Conservation (phyloP, 2,113 vertebrate genomes). For the Notarius lentiginosus region DNA sequence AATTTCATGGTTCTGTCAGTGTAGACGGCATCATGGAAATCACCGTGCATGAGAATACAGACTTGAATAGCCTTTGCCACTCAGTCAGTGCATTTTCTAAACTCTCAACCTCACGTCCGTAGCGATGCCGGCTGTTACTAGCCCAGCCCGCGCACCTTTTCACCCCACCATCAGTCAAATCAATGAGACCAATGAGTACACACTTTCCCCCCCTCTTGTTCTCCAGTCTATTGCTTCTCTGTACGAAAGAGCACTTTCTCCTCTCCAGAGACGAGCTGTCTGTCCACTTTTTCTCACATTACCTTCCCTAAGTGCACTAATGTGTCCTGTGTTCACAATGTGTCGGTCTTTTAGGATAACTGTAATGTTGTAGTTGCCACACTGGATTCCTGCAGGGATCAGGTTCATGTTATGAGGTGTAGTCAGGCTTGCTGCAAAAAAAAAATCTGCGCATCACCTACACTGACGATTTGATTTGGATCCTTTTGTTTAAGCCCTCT, state of each 20-base stretch:
- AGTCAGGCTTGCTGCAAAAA: not conserved
- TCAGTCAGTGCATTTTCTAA: conserved; percentile 39
- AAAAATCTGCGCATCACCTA: not conserved
- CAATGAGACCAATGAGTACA: conserved; percentile 50
- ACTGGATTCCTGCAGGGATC: not conserved
- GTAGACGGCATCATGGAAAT: not conserved
- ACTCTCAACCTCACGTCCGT: conserved; percentile 30
- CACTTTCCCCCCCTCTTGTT: not conserved
- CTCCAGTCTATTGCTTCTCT: not conserved
- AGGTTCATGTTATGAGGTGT: not conserved
- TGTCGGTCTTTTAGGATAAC: conserved; percentile 9
- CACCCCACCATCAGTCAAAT: conserved; percentile 46
- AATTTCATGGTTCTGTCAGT: not conserved
- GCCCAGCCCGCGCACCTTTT: conserved; percentile 47
- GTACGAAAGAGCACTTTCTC: conserved; percentile 16
- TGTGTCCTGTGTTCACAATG: conserved; percentile 15
- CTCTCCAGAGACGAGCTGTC: conserved; percentile 21
- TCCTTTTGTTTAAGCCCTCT: not conserved
- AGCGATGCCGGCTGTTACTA: conserved; percentile 28
- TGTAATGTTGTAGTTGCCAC: not conserved
- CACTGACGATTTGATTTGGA: not conserved
- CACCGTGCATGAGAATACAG: not conserved
- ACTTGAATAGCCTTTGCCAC: conserved; percentile 5
- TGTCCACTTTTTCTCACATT: conserved; percentile 42
- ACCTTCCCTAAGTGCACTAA: conserved; percentile 39